These are phyloP conservation scores for Anneissia japonica DNA, from an alignment of 35 echinoderm and acorn worm species.

Conservation along the genomic window DNA sequence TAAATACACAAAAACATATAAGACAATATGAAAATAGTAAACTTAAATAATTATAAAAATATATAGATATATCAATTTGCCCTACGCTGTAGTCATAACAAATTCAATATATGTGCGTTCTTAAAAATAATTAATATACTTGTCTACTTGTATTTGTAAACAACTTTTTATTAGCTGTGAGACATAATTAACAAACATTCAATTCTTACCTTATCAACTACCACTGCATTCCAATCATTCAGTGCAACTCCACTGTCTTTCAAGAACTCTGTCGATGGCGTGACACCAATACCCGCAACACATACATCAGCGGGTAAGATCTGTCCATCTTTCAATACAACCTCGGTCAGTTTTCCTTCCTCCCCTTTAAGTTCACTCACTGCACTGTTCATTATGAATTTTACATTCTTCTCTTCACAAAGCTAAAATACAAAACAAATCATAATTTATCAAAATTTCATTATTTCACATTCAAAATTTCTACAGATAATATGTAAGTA, in stretches of 20 bases:
- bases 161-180: no score
- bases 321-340: constrained; percentile 50
- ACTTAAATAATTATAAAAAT: no score
- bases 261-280: constrained; percentile 72
- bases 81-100: no score
- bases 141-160: no score
- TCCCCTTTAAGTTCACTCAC: constrained; percentile 74
- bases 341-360: constrained; percentile 37
- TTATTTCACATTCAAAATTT: no score
- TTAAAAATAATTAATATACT: no score
- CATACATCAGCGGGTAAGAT: constrained; percentile 66
- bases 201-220: constrained; percentile 79
- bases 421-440: constrained; percentile 39
- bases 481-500: no score
- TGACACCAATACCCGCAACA: constrained; percentile 73
- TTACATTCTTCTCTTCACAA: constrained; percentile 63
- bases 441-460: background rate
- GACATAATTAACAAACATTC: no score
- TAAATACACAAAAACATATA: no score
- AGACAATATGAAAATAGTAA: no score
- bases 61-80: no score
- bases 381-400: constrained; percentile 56
- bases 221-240: constrained; percentile 46
- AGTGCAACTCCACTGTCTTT: constrained; percentile 57
- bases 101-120: no score